Evolutionary conservation across 2,113 vertebrate species (phyloP).

Genomic region (Oryzias woworae): DNA sequence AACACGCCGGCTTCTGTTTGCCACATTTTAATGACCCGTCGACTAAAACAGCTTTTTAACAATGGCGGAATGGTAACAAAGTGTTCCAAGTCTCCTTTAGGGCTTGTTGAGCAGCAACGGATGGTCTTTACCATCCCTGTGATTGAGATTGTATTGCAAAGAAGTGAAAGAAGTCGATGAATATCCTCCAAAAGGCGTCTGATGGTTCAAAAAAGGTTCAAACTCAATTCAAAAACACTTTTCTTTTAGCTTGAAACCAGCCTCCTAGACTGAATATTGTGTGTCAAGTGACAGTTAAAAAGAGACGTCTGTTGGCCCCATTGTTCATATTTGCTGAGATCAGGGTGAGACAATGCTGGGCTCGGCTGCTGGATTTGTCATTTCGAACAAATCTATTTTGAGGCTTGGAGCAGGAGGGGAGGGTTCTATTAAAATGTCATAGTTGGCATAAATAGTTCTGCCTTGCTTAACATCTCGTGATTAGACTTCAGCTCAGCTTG

Average conservation of each 20-base stretch:
- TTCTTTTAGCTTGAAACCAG: conserved; percentile 17
- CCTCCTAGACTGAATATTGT: conserved; percentile 27
- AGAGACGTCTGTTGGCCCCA: conserved; percentile 35
- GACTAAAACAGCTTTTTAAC: conserved; percentile 61
- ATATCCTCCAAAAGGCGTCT: conserved; percentile 3
- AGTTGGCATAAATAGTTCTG: conserved; percentile 45
- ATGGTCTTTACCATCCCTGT: conserved; percentile 15
- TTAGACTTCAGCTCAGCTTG: conserved; percentile 47
- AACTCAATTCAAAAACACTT: conserved; percentile 13
- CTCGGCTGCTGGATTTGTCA: conserved; percentile 60
- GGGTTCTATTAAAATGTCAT: conserved; percentile 52
- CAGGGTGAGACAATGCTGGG: conserved; percentile 46
- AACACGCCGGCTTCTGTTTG: conserved; percentile 45
- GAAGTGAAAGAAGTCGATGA: conserved; percentile 1
- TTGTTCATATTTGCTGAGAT: conserved; percentile 55
- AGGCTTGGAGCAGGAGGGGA: conserved; percentile 33
- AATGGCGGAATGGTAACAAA: conserved; percentile 36
- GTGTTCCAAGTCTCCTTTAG: conserved; percentile 35
- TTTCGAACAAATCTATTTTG: conserved; percentile 63
- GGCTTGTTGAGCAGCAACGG: conserved; percentile 23
- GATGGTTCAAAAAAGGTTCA: not conserved
- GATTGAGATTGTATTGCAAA: conserved; percentile 1
- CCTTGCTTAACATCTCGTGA: conserved; percentile 49
- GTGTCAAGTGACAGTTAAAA: conserved; percentile 55
- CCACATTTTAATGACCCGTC: conserved; percentile 68